Percentiles rank a stretch among this genome's conserved stretches.
Conservation (phyloP, 2,888 invertebrate species). For the Eudasyphora cyanicolor region DNA sequence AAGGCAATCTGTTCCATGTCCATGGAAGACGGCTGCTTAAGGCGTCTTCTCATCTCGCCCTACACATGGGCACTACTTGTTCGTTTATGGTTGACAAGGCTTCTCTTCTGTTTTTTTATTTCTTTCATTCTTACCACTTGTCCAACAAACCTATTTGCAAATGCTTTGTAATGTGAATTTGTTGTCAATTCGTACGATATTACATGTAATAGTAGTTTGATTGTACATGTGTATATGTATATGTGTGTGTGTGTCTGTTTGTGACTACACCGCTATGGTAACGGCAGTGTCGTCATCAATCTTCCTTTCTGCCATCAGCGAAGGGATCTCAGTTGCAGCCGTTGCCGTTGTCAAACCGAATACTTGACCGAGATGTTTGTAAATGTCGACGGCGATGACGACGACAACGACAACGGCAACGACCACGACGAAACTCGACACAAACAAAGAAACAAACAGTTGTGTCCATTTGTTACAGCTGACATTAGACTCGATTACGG, state of each 20-base stretch:
- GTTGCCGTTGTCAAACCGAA: slow-evolving; percentile 13
- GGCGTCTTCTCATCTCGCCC: not conserved
- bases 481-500: slow-evolving; percentile 15
- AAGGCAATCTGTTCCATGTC: slow-evolving; percentile 40
- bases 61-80: not conserved
- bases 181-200: slow-evolving; percentile 52
- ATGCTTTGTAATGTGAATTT: slow-evolving; percentile 32
- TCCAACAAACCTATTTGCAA: slow-evolving; percentile 26
- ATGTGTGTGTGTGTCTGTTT: slow-evolving; percentile 22
- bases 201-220: too few relatives aligned
- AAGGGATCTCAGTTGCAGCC: not conserved
- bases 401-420: too few relatives aligned
- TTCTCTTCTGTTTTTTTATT: not conserved
- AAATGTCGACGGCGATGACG: slow-evolving; percentile 3
- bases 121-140: slow-evolving; percentile 3
- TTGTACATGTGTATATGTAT: slow-evolving; percentile 61
- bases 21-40: not conserved
- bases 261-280: slow-evolving; percentile 42
- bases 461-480: slow-evolving; percentile 61
- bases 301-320: slow-evolving; percentile 6
- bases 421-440: too few relatives aligned
- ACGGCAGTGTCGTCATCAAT: not conserved
- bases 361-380: slow-evolving; percentile 34
- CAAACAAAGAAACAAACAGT: slow-evolving; percentile 13
- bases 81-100: not conserved